phyloP scores from a whole-genome alignment of 64 coral and sea anemone genomes.

The Catalaphyllia jardinei region DNA sequence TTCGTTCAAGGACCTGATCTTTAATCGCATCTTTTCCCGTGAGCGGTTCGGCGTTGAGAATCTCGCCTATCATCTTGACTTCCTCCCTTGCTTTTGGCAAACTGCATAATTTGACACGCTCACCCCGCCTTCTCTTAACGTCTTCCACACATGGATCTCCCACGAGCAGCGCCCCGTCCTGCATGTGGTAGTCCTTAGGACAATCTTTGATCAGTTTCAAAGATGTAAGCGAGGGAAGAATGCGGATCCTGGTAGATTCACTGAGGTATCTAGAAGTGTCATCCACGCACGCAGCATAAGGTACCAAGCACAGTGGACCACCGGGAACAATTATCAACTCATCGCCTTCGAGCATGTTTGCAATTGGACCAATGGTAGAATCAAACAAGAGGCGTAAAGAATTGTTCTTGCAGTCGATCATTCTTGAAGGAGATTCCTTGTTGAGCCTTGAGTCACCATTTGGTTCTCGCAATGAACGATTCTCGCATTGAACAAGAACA shows the following conservation, averaged over 20 bases:
- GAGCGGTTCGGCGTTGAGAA: neutral
- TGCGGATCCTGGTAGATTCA: too few species aligned
- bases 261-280: too few species aligned
- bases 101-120: neutral
- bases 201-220: neutral
- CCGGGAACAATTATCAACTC: neutral
- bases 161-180: neutral
- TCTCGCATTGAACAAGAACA: neutral
- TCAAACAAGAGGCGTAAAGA: neutral
- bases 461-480: neutral
- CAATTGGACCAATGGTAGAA: neutral
- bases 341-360: neutral
- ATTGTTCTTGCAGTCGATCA: neutral
- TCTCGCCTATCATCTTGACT: neutral
- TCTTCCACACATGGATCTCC: neutral
- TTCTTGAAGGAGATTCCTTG: neutral
- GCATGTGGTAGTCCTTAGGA: neutral
- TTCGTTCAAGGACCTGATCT: neutral
- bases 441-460: neutral
- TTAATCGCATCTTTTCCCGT: conserved; percentile 4
- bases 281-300: neutral
- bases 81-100: neutral
- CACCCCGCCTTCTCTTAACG: neutral
- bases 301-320: neutral
- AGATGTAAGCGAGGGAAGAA: neutral